Percentiles rank a stretch among this genome's conserved stretches.
Conservation (phyloP, 2,113 vertebrate genomes). For the human region GRCh38 chrX:133250501-133251000, state of each 20-base stretch:
- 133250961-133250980: slow-evolving; percentile 37
- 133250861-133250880: neutral
- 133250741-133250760: slow-evolving; percentile 50
- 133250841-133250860: neutral
- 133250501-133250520: neutral
- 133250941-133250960: slow-evolving; percentile 51
- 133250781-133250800: slow-evolving; percentile 42
- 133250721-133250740: slow-evolving; percentile 58
- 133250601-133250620: neutral
- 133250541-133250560: neutral
- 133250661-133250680: slow-evolving; percentile 44
- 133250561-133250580: neutral
- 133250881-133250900: neutral
- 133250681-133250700: slow-evolving; percentile 54
- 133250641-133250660: slow-evolving; percentile 45
- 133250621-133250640: neutral
- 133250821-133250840: neutral
- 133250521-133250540: neutral
- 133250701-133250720: slow-evolving; percentile 39
- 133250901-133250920: neutral
- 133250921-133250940: slow-evolving; percentile 27
- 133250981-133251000: neutral
- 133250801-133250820: slow-evolving; percentile 26
- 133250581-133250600: neutral
- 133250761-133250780: slow-evolving; percentile 47